Evolutionary conservation across 2,113 vertebrate species (phyloP).

Genomic region (Ptychochromis oligacanthus): DNA sequence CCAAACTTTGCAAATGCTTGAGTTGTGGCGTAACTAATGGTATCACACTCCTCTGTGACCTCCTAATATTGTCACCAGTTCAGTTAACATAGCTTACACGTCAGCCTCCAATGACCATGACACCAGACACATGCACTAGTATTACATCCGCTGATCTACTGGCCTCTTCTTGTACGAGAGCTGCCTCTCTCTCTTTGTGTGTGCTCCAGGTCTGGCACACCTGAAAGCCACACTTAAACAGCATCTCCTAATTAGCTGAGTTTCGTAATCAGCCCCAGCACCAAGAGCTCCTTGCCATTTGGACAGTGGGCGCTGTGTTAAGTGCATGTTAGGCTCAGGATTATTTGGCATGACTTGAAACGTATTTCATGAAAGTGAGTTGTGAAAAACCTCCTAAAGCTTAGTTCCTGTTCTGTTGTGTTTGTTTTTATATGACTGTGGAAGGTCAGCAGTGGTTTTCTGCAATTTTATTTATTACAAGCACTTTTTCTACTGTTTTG

Average conservation of each 20-base stretch:
- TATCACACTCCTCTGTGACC: too few species aligned
- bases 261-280: neutral
- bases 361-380: neutral
- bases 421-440: too few species aligned
- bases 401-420: too few species aligned
- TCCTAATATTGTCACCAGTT: too few species aligned
- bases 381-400: too few species aligned
- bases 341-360: neutral
- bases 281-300: neutral
- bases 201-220: neutral
- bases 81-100: accelerated
- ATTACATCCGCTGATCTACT: neutral
- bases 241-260: neutral
- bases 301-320: neutral
- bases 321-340: neutral
- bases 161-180: too few species aligned
- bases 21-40: accelerated
- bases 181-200: neutral
- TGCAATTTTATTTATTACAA: too few species aligned
- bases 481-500: too few species aligned
- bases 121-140: neutral
- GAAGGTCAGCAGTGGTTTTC: too few species aligned
- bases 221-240: neutral
- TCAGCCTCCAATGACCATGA: neutral
- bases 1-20: accelerated